These are phyloP conservation scores for Atopsyche davidsoni DNA, from an alignment of 1,140 invertebrate species.

Conservation along the genomic window DNA sequence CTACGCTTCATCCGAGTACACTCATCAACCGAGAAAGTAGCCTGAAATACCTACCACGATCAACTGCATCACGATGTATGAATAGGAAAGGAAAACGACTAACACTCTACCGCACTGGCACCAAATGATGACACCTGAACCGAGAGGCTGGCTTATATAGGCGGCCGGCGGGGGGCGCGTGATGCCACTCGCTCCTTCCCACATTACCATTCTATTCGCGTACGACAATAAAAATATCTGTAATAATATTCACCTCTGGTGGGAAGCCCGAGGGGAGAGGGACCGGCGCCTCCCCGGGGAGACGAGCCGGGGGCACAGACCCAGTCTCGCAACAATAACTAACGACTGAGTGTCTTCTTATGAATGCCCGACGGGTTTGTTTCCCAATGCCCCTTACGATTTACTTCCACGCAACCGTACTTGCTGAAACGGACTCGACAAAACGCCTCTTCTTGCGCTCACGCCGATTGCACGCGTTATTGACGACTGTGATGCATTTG, in stretches of 20 bases:
- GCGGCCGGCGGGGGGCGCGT: conserved; percentile 14
- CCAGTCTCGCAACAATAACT: neutral
- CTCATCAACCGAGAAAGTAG: neutral
- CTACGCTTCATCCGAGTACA: neutral
- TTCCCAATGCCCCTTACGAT: no score
- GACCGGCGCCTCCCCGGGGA: conserved; percentile 3
- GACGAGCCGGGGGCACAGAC: neutral
- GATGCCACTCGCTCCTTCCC: conserved; percentile 21
- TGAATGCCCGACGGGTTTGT: no score
- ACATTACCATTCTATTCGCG: conserved; percentile 24
- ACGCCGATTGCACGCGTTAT: no score
- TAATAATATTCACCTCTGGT: conserved; percentile 8
- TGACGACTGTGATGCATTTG: no score
- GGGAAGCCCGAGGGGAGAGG: neutral
- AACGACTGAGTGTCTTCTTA: neutral
- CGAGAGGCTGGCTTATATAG: conserved; percentile 24
- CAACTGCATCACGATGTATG: conserved; percentile 24
- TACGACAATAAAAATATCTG: conserved; percentile 15
- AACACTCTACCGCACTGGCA: conserved; percentile 21
- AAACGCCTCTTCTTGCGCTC: no score
- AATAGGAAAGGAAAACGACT: conserved; percentile 10
- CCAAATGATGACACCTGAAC: conserved; percentile 20
- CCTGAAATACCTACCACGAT: conserved; percentile 23
- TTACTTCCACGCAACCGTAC: no score
- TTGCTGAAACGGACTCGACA: no score